Percentiles rank a stretch among this genome's conserved stretches.
Conservation (phyloP, 1,140 invertebrate species). For the Philotrypesis tridentata region DNA sequence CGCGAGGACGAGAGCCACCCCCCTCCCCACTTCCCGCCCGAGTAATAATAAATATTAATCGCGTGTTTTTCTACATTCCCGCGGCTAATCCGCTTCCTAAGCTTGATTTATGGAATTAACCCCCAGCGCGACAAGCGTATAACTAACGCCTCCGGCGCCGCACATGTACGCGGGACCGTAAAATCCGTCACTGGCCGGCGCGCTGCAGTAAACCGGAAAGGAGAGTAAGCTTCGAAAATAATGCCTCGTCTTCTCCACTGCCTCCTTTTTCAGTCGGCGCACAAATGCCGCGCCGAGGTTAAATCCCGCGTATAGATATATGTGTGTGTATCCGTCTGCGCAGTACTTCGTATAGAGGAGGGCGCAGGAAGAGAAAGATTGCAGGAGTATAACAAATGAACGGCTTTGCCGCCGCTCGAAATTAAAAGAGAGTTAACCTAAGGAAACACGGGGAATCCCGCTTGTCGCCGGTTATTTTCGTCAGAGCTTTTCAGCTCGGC, state of each 20-base stretch:
- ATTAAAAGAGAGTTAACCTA: not conserved
- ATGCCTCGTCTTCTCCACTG: not conserved
- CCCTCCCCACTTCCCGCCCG: no score
- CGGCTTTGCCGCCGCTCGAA: not conserved
- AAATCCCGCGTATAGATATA: no score
- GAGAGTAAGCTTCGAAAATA: not conserved
- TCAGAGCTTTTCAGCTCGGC: constrained; percentile 11
- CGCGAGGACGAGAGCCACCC: no score
- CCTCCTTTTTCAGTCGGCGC: not conserved
- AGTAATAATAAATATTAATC: not conserved
- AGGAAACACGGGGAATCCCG: not conserved
- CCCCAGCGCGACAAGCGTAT: not conserved
- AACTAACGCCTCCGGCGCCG: not conserved
- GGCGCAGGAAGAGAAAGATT: not conserved
- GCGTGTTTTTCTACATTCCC: not conserved
- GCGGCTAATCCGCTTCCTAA: not conserved
- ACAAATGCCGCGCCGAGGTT: no score
- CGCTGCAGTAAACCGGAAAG: not conserved
- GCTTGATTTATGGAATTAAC: not conserved
- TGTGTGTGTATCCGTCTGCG: no score
- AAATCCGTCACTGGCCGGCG: not conserved
- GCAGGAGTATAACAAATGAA: not conserved
- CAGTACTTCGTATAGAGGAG: no score
- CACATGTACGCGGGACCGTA: not conserved
- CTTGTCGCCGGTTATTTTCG: not conserved